A percentile compares a stretch with the other conserved stretches of the same genome.
Evolutionary conservation across 2,888 invertebrate genomes (phyloP).

Genomic region (Lacanobia oleracea): DNA sequence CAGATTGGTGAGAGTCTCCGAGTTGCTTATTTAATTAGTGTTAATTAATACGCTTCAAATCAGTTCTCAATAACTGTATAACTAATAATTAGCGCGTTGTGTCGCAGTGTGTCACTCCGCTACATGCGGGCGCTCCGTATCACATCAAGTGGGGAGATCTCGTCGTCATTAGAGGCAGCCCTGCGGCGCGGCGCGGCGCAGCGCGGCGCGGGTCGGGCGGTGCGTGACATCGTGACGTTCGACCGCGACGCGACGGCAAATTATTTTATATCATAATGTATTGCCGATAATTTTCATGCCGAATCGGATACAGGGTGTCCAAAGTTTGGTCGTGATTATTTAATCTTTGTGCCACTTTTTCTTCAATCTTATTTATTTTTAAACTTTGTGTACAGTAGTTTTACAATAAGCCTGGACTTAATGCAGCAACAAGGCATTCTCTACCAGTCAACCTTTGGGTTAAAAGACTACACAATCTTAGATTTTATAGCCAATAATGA

Average conservation of each 20-base stretch:
- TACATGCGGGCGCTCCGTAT: slow-evolving; percentile 33
- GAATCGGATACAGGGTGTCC: slow-evolving; percentile 51
- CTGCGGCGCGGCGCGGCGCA: slow-evolving; percentile 45
- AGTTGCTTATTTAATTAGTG: no score
- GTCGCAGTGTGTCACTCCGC: slow-evolving; percentile 28
- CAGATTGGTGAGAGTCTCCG: no score
- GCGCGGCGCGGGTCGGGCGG: slow-evolving; percentile 54
- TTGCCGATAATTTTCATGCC: slow-evolving; percentile 79
- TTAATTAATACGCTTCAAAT: neutral
- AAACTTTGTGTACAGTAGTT: no score
- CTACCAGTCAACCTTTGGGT: no score
- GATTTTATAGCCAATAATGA: no score
- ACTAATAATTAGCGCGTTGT: slow-evolving; percentile 45
- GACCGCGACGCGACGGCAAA: slow-evolving; percentile 74
- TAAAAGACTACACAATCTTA: no score
- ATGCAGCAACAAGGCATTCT: no score
- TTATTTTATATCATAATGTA: slow-evolving; percentile 86
- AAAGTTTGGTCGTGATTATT: neutral
- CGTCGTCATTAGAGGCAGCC: slow-evolving; percentile 64
- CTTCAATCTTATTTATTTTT: no score
- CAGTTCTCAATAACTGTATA: neutral
- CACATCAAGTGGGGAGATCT: slow-evolving; percentile 53
- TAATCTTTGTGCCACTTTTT: no score
- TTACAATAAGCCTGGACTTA: no score
- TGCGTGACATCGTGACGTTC: slow-evolving; percentile 83